Evolutionary conservation across 2,888 invertebrate species (phyloP), one percentile per base, ranked within the genome.

Genomic region (Drosophila colorata): DNA sequence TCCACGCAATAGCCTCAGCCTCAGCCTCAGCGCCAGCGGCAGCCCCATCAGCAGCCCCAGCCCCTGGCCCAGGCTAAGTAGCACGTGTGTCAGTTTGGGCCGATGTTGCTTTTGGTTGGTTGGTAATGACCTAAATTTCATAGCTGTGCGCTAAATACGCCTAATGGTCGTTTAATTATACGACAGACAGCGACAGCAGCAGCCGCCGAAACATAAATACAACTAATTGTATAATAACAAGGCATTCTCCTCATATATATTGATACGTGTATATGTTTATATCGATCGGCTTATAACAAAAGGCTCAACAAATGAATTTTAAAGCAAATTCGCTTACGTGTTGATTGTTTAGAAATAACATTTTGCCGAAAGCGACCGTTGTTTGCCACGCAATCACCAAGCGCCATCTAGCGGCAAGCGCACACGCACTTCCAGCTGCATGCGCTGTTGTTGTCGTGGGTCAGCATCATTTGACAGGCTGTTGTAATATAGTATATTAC

Each of bases 111-210:
- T 55, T 60, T 60, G 48, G 57, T 57, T 44, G 41, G 28, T 73
- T 88, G 90, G 87, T 88, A 88, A 89, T 88, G 90, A 88, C 88
- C 88, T 77, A 86, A 89, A 88, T 90, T 86, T 81, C 76, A 59
- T 74, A 53, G 80, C 58, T 79, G 55, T 74, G 70, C 63, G 81
- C 70, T 87, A 81, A 85, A 87, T 77, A 80, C 80, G 78, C 78
- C 81, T 87, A 88, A 89, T 87, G 87, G 70, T 78, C 78, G 73
- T 87, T 86, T 89, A 89, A 86, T 89, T 82, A 86, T 75, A 72
- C 64, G 82, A 85, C 79, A 77, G 71, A 81, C 68, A 78, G 69
- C 67, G 58, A 72, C 87, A 68, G 67, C 64, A 47, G 49, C 53
- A 59, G 61, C 75, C 52, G 59, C 46, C 46, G 63, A 66, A 74